phyloP scores from a whole-genome alignment of 2,797 vertebrate genomes.

The Acanthiza pusilla region DNA sequence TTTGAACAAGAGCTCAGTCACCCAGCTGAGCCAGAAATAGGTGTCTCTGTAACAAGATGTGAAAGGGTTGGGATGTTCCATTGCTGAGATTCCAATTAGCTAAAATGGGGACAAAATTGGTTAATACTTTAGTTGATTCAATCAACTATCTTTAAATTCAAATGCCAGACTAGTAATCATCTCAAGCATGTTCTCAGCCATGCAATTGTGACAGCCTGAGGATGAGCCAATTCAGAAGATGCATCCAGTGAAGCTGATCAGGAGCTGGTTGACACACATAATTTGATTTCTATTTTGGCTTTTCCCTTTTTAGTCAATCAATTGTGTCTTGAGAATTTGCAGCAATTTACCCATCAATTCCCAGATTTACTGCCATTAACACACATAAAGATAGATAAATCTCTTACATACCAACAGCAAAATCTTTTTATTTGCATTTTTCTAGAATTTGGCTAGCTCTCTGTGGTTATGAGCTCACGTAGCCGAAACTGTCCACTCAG shows the following conservation, averaged over 20 bases:
- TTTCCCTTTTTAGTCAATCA: background rate
- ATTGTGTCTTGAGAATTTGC: background rate
- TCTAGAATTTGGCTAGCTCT: background rate
- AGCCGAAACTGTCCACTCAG: background rate
- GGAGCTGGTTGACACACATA: background rate
- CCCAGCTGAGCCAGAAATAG: background rate
- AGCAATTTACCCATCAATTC: background rate
- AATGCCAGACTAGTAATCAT: conserved; percentile 10
- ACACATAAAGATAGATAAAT: background rate
- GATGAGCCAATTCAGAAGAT: background rate
- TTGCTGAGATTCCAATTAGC: conserved; percentile 32
- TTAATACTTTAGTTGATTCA: conserved; percentile 37
- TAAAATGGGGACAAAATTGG: conserved; percentile 38
- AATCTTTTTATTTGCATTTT: background rate
- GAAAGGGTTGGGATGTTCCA: conserved; percentile 32
- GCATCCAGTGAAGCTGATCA: background rate
- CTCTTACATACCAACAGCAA: background rate
- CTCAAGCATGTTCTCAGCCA: conserved; percentile 11
- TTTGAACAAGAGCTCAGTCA: background rate
- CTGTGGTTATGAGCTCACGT: background rate
- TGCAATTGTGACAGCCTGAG: background rate
- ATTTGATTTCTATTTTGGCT: conserved; percentile 1
- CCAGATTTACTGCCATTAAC: background rate
- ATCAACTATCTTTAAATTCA: conserved; percentile 1
- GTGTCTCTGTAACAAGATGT: background rate